These are phyloP conservation scores for Polydrusus cervinus DNA, from an alignment of 2,888 invertebrate genomes.

Conservation along the genomic window DNA sequence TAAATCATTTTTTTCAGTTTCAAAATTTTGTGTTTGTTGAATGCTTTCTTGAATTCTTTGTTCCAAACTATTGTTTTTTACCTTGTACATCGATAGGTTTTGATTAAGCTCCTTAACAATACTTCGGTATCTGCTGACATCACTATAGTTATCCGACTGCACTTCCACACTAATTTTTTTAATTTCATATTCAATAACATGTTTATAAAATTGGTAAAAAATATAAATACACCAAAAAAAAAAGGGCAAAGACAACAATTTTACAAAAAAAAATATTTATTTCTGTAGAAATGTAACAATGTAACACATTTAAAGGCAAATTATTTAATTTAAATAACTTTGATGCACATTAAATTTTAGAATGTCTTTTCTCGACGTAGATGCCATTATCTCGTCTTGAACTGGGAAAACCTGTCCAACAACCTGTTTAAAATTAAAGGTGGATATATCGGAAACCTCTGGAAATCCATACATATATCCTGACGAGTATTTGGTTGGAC, in stretches of 20 bases:
- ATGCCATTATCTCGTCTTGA: slow-evolving; percentile 12
- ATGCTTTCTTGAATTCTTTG: no score
- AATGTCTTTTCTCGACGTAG: slow-evolving; percentile 17
- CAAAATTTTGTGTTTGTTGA: no score
- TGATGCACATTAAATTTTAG: slow-evolving; percentile 21
- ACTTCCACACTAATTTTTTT: no score
- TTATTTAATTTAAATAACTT: slow-evolving; percentile 18
- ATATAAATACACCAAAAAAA: slow-evolving; percentile 1
- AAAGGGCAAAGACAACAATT: background rate
- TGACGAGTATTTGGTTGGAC: slow-evolving; percentile 14
- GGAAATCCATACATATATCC: slow-evolving; percentile 24
- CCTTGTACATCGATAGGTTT: no score
- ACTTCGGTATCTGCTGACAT: no score
- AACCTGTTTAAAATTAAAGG: slow-evolving; percentile 21
- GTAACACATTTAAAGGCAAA: no score
- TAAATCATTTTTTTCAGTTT: no score
- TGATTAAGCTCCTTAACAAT: no score
- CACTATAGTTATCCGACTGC: no score
- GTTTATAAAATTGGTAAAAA: background rate
- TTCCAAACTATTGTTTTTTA: no score
- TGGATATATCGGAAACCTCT: slow-evolving; percentile 23
- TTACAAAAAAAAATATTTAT: slow-evolving; percentile 15
- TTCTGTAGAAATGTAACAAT: slow-evolving; percentile 17
- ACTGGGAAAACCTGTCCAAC: slow-evolving; percentile 25
- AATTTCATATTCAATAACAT: no score